phyloP scores from a whole-genome alignment of 1,140 invertebrate species.

The Carcinoscorpius rotundicauda region DNA sequence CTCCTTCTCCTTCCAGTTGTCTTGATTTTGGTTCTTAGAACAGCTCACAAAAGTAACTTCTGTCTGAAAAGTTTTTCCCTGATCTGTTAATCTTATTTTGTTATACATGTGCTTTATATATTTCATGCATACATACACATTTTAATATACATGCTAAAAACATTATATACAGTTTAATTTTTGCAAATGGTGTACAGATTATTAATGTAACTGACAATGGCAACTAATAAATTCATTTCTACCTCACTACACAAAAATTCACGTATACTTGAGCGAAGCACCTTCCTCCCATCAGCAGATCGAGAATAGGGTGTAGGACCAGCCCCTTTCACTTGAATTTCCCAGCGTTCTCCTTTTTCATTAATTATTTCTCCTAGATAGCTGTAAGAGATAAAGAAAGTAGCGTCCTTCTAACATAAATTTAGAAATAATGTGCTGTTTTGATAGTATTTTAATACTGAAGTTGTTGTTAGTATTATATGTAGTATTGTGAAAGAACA shows the following conservation, averaged over 20 bases:
- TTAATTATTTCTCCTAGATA: conserved; percentile 29
- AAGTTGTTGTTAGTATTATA: too few relatives aligned
- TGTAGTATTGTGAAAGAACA: too few relatives aligned
- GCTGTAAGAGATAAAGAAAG: conserved; percentile 17
- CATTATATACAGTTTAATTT: conserved; percentile 1
- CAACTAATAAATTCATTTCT: not conserved
- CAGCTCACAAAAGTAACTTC: too few relatives aligned
- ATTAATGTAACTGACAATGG: too few relatives aligned
- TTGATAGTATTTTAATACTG: too few relatives aligned
- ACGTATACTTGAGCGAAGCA: conserved; percentile 47
- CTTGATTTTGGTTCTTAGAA: too few relatives aligned
- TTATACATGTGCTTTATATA: too few relatives aligned
- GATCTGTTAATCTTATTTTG: too few relatives aligned
- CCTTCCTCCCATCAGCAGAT: conserved; percentile 49
- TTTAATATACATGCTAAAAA: not conserved
- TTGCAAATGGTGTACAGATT: not conserved
- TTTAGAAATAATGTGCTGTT: too few relatives aligned
- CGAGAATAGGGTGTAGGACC: conserved; percentile 53
- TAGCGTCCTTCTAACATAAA: conserved; percentile 1
- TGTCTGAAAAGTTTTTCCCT: too few relatives aligned
- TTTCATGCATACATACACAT: too few relatives aligned
- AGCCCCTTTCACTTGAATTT: conserved; percentile 53
- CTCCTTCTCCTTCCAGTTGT: too few relatives aligned
- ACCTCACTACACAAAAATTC: conserved; percentile 52
- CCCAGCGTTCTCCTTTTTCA: conserved; percentile 46